Conservation (phyloP, 2,113 vertebrate species). For the Struthio camelus region DNA sequence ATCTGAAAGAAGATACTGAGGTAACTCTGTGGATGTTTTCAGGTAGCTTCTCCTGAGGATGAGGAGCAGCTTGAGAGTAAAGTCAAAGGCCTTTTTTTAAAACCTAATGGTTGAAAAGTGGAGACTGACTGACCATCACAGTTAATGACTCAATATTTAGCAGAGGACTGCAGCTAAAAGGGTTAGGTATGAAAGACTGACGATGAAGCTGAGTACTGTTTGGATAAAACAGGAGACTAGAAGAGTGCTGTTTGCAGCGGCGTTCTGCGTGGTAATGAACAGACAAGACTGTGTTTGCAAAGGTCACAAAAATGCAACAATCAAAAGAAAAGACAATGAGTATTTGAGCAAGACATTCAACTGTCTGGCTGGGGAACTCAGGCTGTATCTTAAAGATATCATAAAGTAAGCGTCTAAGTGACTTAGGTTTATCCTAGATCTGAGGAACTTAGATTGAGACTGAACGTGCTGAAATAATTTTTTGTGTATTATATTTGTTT, state of each 20-base stretch:
- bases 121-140: neutral
- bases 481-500: neutral
- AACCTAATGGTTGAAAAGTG: neutral
- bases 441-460: neutral
- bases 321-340: neutral
- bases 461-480: neutral
- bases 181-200: neutral
- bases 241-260: neutral
- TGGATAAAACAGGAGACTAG: neutral
- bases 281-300: neutral
- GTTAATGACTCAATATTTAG: neutral
- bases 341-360: neutral
- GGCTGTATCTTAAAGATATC: neutral
- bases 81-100: neutral
- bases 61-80: neutral
- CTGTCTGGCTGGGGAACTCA: neutral
- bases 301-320: neutral
- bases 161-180: fast-evolving
- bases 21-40: neutral
- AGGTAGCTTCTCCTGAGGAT: neutral
- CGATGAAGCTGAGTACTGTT: neutral
- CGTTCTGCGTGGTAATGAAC: neutral
- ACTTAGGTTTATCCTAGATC: neutral
- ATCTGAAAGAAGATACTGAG: neutral
- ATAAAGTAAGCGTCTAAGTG: neutral